These are phyloP conservation scores for Athripsodes cinereus DNA, from an alignment of 2,888 invertebrate genomes.

Conservation along the genomic window DNA sequence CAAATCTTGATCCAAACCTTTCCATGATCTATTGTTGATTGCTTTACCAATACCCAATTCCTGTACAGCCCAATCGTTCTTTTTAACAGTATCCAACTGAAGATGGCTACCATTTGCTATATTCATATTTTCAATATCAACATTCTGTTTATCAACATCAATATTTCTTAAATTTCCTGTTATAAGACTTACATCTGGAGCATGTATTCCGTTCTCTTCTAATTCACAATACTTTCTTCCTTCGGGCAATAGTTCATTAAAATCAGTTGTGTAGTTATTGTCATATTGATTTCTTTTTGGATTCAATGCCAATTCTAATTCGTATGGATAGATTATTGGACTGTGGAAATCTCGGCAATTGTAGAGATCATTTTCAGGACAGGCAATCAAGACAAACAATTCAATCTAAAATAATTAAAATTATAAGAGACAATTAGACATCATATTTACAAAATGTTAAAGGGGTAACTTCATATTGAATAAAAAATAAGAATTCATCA, in stretches of 20 bases:
- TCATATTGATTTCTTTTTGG: slow-evolving; percentile 50
- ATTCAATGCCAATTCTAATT: slow-evolving; percentile 81
- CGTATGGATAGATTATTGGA: slow-evolving; percentile 87
- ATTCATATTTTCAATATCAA: slow-evolving; percentile 38
- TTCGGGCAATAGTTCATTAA: slow-evolving; percentile 65
- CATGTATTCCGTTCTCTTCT: slow-evolving; percentile 33
- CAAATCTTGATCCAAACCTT: slow-evolving; percentile 76
- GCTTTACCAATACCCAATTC: slow-evolving; percentile 54
- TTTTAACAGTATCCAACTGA: slow-evolving; percentile 41
- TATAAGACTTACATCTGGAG: slow-evolving; percentile 66
- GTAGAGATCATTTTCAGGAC: slow-evolving; percentile 82
- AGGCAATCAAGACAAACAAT: slow-evolving; percentile 85
- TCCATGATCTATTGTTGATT: slow-evolving; percentile 69
- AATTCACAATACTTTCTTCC: slow-evolving; percentile 48
- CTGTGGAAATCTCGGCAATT: slow-evolving; percentile 81
- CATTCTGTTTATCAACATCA: slow-evolving; percentile 34
- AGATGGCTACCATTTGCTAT: slow-evolving; percentile 30
- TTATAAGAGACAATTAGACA: no score
- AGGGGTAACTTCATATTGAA: no score
- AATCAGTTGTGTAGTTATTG: slow-evolving; percentile 64
- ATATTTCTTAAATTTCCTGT: slow-evolving; percentile 62
- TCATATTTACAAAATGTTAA: no score
- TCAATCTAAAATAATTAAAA: slow-evolving; percentile 69
- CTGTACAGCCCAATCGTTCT: slow-evolving; percentile 48
- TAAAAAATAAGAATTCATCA: no score